Evolutionary conservation across 1,140 invertebrate genomes (phyloP).

Genomic region (Helicorthomorpha holstii): DNA sequence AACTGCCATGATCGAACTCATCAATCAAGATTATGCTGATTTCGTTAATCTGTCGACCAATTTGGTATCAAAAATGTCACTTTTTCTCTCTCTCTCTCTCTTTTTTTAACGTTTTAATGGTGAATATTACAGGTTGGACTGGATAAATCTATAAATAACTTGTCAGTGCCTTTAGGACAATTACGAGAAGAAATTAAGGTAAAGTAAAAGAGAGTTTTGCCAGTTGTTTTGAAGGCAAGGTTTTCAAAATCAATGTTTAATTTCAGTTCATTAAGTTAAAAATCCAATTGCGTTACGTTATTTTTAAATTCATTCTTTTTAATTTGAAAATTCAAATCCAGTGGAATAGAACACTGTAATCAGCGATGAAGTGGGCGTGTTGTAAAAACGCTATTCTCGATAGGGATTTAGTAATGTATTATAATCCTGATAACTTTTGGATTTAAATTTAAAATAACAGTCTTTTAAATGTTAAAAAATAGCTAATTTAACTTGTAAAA

Average conservation of each 20-base stretch:
- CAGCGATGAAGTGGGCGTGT: not conserved
- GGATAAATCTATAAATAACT: conserved; percentile 63
- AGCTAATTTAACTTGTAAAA: no score
- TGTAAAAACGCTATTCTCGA: not conserved
- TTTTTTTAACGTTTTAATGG: not conserved
- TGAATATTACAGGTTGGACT: conserved; percentile 41
- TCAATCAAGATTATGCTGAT: conserved; percentile 92
- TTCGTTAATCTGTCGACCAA: conserved; percentile 92
- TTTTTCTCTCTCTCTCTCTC: not conserved
- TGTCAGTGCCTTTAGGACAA: conserved; percentile 55
- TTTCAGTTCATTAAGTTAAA: not conserved
- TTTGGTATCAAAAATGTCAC: conserved; percentile 33
- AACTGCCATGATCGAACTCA: conserved; percentile 86
- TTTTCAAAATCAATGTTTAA: not conserved
- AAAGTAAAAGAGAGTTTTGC: conserved; percentile 18
- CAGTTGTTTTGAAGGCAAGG: not conserved
- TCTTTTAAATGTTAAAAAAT: no score
- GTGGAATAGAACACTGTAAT: no score
- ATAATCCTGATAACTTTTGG: no score
- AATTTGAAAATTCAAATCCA: no score
- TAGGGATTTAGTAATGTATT: conserved; percentile 8
- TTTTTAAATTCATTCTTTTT: no score
- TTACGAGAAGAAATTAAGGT: conserved; percentile 62
- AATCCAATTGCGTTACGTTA: not conserved
- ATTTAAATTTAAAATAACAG: no score